Evolutionary conservation across 2,797 vertebrate genomes (phyloP).

Genomic region (Alouatta caraya): DNA sequence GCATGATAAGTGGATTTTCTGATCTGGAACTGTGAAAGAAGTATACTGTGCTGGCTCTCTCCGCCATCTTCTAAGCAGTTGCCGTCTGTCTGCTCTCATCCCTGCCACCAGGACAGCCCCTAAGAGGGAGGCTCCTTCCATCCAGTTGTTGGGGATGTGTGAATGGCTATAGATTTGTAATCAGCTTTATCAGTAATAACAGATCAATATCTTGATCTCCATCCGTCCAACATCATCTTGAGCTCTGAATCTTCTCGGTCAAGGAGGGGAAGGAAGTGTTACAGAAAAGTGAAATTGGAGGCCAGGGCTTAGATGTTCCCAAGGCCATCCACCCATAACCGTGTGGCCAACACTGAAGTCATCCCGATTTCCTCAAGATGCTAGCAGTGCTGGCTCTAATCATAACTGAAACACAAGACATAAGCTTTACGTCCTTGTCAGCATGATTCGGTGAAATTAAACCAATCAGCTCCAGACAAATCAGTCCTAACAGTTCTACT

Average conservation of each 20-base stretch:
- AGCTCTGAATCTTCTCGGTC: background rate
- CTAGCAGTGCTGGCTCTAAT: background rate
- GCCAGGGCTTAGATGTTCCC: background rate
- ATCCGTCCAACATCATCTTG: background rate
- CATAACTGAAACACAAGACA: background rate
- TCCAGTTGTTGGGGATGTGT: no score
- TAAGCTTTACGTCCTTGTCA: background rate
- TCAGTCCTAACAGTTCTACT: background rate
- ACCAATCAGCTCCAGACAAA: background rate
- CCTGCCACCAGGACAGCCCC: background rate
- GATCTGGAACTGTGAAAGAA: background rate
- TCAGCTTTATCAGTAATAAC: background rate
- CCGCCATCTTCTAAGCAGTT: accelerated
- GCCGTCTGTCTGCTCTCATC: background rate
- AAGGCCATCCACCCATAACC: background rate
- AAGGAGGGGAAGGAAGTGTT: background rate
- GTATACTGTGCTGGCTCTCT: accelerated
- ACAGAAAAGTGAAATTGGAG: background rate
- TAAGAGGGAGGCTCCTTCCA: no score
- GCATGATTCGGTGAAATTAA: background rate
- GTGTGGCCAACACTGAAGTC: background rate
- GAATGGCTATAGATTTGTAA: background rate
- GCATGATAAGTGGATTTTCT: background rate
- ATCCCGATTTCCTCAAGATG: background rate
- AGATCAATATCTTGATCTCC: background rate